phyloP scores from a whole-genome alignment of 2,888 invertebrate genomes.

The Brachylomia viminalis region DNA sequence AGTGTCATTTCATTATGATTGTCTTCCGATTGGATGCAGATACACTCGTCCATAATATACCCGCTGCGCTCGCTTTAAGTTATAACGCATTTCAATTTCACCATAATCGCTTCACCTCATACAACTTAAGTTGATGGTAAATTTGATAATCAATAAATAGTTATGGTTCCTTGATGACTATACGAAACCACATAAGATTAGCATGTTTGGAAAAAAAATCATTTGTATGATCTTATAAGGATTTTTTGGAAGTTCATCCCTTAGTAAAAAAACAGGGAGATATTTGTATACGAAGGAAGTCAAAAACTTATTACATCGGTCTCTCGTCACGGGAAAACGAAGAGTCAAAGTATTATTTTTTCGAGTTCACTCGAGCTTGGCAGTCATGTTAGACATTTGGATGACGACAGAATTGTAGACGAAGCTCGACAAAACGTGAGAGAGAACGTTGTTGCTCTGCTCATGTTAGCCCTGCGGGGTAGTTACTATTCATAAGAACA shows the following conservation, averaged over 20 bases:
- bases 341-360: background rate
- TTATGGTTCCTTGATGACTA: background rate
- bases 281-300: background rate
- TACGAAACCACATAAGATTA: background rate
- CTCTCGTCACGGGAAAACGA: background rate
- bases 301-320: background rate
- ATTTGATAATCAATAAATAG: background rate
- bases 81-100: too few relatives aligned
- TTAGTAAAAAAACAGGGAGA: background rate
- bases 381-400: background rate
- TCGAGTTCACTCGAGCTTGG: background rate
- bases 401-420: background rate
- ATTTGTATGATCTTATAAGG: background rate
- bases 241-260: background rate
- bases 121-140: background rate
- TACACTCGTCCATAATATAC: too few relatives aligned
- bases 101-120: too few relatives aligned
- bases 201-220: background rate
- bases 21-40: too few relatives aligned
- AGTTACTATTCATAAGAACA: background rate
- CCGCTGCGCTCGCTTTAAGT: too few relatives aligned
- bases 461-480: background rate
- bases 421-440: background rate
- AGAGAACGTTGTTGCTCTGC: background rate
- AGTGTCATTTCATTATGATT: too few relatives aligned